These are phyloP conservation scores for Simalia tracyae DNA, from an alignment of 2,797 vertebrate genomes.

Conservation along the genomic window DNA sequence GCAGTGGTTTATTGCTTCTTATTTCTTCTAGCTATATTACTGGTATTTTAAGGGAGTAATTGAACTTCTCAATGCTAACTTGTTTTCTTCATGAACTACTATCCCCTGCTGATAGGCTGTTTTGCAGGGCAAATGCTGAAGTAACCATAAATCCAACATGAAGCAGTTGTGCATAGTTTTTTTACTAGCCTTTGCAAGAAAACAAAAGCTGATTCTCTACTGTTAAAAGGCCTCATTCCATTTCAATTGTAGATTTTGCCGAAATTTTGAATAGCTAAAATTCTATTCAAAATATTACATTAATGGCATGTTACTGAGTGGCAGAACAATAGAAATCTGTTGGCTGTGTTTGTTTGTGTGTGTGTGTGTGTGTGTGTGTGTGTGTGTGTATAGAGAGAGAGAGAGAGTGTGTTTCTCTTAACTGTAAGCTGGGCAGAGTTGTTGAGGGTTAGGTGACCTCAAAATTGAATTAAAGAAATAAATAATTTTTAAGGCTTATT, in stretches of 20 bases:
- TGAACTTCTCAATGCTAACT: slow-evolving; percentile 72
- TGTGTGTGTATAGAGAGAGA: not conserved
- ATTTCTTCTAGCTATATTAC: slow-evolving; percentile 70
- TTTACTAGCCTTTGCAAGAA: slow-evolving; percentile 56
- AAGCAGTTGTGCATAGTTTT: slow-evolving; percentile 43
- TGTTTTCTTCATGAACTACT: slow-evolving; percentile 72
- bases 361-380: not conserved
- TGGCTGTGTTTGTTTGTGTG: not conserved
- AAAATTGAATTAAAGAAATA: not conserved
- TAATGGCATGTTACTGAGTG: not conserved
- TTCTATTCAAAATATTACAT: slow-evolving; percentile 25
- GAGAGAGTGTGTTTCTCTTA: not conserved
- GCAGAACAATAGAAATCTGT: slow-evolving; percentile 7
- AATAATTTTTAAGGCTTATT: not conserved
- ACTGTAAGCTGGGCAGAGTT: not conserved
- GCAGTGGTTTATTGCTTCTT: slow-evolving; percentile 67
- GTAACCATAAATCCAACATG: slow-evolving; percentile 67
- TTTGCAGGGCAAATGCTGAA: slow-evolving; percentile 67
- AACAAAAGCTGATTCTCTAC: slow-evolving; percentile 36
- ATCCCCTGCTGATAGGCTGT: slow-evolving; percentile 63
- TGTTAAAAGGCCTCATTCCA: slow-evolving; percentile 46
- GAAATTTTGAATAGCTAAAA: slow-evolving; percentile 1
- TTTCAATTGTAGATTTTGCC: slow-evolving; percentile 53
- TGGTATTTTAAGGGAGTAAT: slow-evolving; percentile 74
- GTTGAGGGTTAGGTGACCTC: not conserved